These are phyloP conservation scores for Florisuga fusca DNA, from an alignment of 2,797 vertebrate species.

Conservation along the genomic window DNA sequence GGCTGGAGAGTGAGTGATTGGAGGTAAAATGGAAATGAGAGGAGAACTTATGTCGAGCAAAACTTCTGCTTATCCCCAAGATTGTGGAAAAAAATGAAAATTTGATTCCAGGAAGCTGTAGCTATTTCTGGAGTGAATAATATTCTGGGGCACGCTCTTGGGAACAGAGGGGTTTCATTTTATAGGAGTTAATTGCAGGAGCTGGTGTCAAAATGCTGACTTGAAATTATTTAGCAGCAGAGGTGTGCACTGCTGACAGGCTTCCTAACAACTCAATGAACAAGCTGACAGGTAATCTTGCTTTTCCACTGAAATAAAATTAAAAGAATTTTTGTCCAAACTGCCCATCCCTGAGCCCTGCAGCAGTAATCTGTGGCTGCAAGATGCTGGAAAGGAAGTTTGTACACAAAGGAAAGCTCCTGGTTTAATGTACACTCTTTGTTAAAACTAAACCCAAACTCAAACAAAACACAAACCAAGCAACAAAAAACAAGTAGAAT, in stretches of 20 bases:
- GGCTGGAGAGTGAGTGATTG: background rate
- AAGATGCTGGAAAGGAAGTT: too few species aligned
- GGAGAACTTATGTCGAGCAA: background rate
- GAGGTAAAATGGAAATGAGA: background rate
- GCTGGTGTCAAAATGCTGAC: background rate
- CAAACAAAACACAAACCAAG: too few species aligned
- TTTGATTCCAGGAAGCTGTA: background rate
- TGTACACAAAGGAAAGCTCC: too few species aligned
- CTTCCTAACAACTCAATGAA: background rate
- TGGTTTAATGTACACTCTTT: too few species aligned
- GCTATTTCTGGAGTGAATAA: background rate
- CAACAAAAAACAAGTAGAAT: too few species aligned
- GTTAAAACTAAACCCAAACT: too few species aligned
- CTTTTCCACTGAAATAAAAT: background rate
- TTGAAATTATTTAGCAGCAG: background rate
- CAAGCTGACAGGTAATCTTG: background rate
- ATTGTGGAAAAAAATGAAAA: background rate
- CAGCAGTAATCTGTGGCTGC: too few species aligned
- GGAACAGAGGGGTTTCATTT: background rate
- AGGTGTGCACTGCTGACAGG: background rate
- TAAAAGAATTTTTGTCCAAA: too few species aligned
- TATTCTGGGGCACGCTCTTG: fast-evolving
- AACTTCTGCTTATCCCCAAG: background rate
- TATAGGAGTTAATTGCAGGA: background rate
- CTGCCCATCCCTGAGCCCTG: too few species aligned